A percentile compares a stretch with the other conserved stretches of the same genome.
Evolutionary conservation across 2,888 invertebrate genomes (phyloP).

Genomic region (Chydorus sphaericus): DNA sequence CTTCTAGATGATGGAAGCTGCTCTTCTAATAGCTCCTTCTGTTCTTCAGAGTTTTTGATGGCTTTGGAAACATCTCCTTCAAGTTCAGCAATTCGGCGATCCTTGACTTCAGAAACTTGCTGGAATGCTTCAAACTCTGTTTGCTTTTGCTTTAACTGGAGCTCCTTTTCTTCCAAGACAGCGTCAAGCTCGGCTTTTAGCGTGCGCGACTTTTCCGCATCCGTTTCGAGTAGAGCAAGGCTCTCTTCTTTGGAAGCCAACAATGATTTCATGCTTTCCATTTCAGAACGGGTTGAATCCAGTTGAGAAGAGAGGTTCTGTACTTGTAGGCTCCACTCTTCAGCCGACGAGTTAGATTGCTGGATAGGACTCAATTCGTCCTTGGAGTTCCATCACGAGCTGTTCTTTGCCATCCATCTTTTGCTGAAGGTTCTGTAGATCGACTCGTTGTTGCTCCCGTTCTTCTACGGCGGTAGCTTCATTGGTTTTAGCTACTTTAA

Average conservation of each 20-base stretch:
- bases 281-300: neutral
- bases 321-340: neutral
- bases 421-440: neutral
- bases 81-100: neutral
- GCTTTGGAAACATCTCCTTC: neutral
- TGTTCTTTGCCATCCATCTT: neutral
- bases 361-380: neutral
- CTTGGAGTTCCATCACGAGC: too few species aligned
- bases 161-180: too few species aligned
- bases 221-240: too few species aligned
- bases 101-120: neutral
- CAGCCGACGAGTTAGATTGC: neutral
- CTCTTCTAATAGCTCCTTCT: neutral
- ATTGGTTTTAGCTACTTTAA: neutral
- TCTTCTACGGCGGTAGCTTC: neutral
- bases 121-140: too few species aligned
- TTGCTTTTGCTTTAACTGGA: too few species aligned
- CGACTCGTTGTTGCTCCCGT: neutral
- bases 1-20: neutral
- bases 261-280: neutral
- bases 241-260: constrained; percentile 18
- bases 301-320: neutral
- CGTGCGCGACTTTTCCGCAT: too few species aligned
- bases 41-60: neutral
- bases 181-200: too few species aligned